Conservation (phyloP, 1,140 invertebrate species). For the Drosophila equinoxialis region DNA sequence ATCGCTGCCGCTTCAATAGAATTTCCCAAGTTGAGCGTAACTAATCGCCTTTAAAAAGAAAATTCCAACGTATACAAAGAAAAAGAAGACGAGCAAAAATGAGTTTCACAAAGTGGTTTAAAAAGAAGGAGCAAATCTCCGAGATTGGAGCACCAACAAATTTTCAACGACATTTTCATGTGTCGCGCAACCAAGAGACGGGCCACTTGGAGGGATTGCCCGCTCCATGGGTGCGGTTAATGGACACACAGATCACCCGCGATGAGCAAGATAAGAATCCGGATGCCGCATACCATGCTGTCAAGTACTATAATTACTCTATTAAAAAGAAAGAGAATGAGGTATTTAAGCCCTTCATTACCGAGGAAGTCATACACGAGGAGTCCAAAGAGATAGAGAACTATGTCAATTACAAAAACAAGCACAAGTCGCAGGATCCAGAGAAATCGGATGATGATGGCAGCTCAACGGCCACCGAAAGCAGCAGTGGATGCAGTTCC, state of each 20-base stretch:
- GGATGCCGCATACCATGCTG: constrained; percentile 91
- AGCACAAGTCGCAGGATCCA: constrained; percentile 85
- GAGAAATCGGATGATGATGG: constrained; percentile 77
- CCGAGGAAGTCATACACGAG: constrained; percentile 89
- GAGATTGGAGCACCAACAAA: constrained; percentile 90
- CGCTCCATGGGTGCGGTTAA: constrained; percentile 89
- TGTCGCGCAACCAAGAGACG: constrained; percentile 89
- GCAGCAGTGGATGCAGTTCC: constrained; percentile 67
- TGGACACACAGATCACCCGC: constrained; percentile 93
- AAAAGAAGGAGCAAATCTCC: constrained; percentile 82
- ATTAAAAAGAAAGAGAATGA: constrained; percentile 90
- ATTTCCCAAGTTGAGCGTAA: constrained; percentile 68
- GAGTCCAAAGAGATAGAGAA: constrained; percentile 91
- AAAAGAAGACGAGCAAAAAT: constrained; percentile 39
- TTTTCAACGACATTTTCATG: constrained; percentile 92
- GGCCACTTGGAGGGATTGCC: constrained; percentile 91
- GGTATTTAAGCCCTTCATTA: constrained; percentile 90
- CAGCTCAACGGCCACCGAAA: constrained; percentile 58
- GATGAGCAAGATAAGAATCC: constrained; percentile 96
- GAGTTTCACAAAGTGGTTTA: constrained; percentile 75
- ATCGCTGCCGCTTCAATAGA: constrained; percentile 58
- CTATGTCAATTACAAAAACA: constrained; percentile 88
- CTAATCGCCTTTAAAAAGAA: constrained; percentile 70
- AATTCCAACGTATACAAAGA: constrained; percentile 46
- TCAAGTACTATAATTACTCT: constrained; percentile 95